Percentiles rank a stretch among this genome's conserved stretches.
Evolutionary conservation across 2,797 vertebrate genomes (phyloP).

Genomic region (Vipera ursinii): DNA sequence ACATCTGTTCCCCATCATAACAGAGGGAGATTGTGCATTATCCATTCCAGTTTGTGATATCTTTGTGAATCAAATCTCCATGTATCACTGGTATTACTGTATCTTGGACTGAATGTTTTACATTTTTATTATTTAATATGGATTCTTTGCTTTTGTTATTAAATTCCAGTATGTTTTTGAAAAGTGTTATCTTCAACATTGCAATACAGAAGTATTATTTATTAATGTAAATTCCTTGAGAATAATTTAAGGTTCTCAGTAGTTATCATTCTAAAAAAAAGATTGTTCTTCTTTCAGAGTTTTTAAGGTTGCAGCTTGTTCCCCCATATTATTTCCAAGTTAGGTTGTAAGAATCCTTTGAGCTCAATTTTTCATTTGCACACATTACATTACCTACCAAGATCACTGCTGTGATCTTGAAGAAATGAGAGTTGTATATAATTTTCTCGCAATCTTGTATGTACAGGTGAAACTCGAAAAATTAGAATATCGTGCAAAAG

Average conservation of each 20-base stretch:
- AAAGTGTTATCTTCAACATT: constrained; percentile 51
- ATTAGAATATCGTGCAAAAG: too few species aligned
- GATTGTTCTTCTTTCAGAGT: constrained; percentile 11
- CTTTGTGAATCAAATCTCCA: constrained; percentile 32
- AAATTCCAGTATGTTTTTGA: constrained; percentile 41
- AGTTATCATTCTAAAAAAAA: constrained; percentile 40
- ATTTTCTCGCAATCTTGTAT: not conserved
- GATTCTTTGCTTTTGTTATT: constrained; percentile 35
- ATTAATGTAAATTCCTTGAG: constrained; percentile 36
- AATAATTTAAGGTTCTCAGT: constrained; percentile 8
- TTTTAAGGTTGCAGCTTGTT: not conserved
- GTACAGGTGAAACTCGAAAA: too few species aligned
- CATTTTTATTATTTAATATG: constrained; percentile 33
- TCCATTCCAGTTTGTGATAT: constrained; percentile 42
- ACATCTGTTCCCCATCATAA: constrained; percentile 45
- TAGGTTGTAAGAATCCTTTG: not conserved
- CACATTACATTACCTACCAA: not conserved
- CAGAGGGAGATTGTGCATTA: constrained; percentile 54
- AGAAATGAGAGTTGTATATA: not conserved
- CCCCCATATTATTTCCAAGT: not conserved
- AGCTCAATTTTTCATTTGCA: not conserved
- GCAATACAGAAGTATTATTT: constrained; percentile 9
- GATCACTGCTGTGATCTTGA: not conserved
- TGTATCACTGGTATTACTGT: constrained; percentile 24
- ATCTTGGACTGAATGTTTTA: constrained; percentile 43